Conservation (phyloP, 2,888 invertebrate genomes). For the Ophion slaviceki region DNA sequence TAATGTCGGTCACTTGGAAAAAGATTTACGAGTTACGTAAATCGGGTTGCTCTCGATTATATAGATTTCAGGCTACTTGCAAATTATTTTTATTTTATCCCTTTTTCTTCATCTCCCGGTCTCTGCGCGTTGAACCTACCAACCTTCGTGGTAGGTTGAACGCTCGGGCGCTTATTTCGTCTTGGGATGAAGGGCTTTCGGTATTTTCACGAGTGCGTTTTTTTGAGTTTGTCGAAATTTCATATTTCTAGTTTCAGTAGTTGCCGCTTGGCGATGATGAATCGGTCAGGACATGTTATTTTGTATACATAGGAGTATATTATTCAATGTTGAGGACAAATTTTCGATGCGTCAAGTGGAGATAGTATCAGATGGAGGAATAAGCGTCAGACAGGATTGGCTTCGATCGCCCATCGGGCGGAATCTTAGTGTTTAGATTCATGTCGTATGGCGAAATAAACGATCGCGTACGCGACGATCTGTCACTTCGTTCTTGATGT, state of each 20-base stretch:
- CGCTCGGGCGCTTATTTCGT: neutral
- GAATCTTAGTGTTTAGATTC: slow-evolving; percentile 16
- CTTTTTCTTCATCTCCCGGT: neutral
- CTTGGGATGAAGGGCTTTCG: neutral
- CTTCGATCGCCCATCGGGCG: neutral
- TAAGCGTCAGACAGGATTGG: neutral
- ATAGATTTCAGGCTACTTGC: slow-evolving; percentile 13
- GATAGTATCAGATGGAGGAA: neutral
- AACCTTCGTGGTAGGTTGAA: neutral
- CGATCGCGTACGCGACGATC: slow-evolving; percentile 1
- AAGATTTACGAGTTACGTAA: slow-evolving; percentile 46
- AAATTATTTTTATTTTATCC: neutral
- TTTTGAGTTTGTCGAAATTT: too few relatives aligned
- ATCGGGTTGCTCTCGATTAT: slow-evolving; percentile 20
- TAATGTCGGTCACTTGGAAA: slow-evolving; percentile 11
- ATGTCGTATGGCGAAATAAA: neutral
- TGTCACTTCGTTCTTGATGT: slow-evolving; percentile 30
- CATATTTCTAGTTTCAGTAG: too few relatives aligned
- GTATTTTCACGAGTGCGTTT: neutral
- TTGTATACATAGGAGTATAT: neutral
- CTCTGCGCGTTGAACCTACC: neutral
- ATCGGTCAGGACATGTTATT: too few relatives aligned
- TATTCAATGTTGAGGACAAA: neutral
- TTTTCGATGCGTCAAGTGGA: neutral
- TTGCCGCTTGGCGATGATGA: too few relatives aligned